Evolutionary conservation across 1,140 invertebrate species (phyloP), one percentile per base, ranked within the genome.

Genomic region (Drosophila willistoni): DNA sequence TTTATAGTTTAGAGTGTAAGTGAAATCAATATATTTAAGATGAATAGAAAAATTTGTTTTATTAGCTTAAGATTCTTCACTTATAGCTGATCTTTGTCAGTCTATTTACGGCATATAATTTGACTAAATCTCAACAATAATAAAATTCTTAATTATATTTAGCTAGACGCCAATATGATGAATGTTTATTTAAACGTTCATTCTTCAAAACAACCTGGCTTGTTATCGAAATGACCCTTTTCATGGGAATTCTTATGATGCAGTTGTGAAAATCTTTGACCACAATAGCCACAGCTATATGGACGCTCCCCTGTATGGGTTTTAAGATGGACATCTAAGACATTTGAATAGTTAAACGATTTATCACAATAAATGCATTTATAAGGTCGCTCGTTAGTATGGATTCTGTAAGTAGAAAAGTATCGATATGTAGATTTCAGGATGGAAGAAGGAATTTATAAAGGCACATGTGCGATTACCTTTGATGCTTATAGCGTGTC

Each of bases 401-500:
- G 90, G 17, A 91, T 91, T 17, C 90, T 91, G 33, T 10, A 69
- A 54, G 22, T 7, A 1, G 51, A 17, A 19, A 19, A 10, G 3
- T 13, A 36, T 1, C 12, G 1, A 42, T 7, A 33, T n/a, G 2
- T n/a, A n/a, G 3, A 10, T 10, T 0, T 0, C 44, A 3, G 33
- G 7, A 61, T 10, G 7, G 0, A 25, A 25, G 2, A 25, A 25
- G 22, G 22, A 25, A 36, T 36, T 36, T 25, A 12, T 39, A 1
- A 12, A 29, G 1, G 3, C 9, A n/a, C n/a, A n/a, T n/a, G 6
- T 10, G 14, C 7, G 1, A 0, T 4, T 82, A 93, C 94, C 94
- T 93, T 80, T 94, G 93, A 63, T 94, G 94, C 68, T 94, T 94
- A 62, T 94, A 94, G 3, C 93, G 82, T 3, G 93, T 94, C 34